Evolutionary conservation across 2,797 vertebrate species (phyloP).

Genomic region (Notolepis coatsorum): DNA sequence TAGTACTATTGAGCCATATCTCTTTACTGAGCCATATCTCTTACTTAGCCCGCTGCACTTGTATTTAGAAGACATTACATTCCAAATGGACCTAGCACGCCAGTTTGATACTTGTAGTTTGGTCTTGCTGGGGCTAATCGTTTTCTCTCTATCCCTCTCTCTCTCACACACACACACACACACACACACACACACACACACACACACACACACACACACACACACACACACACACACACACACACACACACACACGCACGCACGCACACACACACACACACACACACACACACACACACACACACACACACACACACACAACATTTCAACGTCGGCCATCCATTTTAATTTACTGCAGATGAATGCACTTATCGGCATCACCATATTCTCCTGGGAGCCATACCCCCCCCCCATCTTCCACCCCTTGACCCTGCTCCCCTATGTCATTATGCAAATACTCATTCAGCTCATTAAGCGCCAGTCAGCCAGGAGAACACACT

Average conservation of each 20-base stretch:
- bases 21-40: no score
- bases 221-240: not conserved
- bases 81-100: no score
- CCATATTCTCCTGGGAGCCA: constrained; percentile 20
- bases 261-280: not conserved
- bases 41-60: no score
- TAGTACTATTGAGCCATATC: no score
- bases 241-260: not conserved
- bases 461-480: constrained; percentile 73
- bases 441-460: constrained; percentile 65
- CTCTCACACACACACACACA: not conserved
- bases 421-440: constrained; percentile 22
- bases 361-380: not conserved
- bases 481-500: constrained; percentile 68
- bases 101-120: no score
- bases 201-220: not conserved
- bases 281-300: constrained; percentile 20
- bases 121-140: no score
- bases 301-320: not conserved
- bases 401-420: no score
- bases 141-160: no score
- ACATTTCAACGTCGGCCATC: not conserved
- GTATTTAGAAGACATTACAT: no score
- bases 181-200: not conserved
- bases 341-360: constrained; percentile 1